phyloP scores from a whole-genome alignment of 2,113 vertebrate species.

The Bos indicus region DNA sequence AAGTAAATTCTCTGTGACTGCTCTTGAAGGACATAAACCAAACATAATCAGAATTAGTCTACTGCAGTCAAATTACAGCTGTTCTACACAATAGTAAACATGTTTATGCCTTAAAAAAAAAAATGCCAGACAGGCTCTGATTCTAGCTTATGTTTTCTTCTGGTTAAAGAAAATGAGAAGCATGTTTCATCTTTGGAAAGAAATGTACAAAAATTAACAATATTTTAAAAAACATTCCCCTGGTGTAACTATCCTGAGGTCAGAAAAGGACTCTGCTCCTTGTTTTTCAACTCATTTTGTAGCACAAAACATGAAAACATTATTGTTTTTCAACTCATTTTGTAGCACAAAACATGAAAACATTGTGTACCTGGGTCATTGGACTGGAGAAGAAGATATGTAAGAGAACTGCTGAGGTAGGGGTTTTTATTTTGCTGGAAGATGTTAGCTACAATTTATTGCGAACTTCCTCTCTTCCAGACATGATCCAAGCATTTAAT shows the following conservation, averaged over 20 bases:
- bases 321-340: background rate
- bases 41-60: slow-evolving; percentile 50
- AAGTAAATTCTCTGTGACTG: slow-evolving; percentile 32
- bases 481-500: background rate
- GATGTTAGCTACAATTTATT: background rate
- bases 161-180: background rate
- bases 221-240: background rate
- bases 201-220: background rate
- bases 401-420: background rate
- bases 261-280: background rate
- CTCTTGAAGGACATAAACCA: slow-evolving; percentile 39
- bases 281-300: background rate
- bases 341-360: background rate
- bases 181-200: background rate
- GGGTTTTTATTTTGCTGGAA: background rate
- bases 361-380: background rate
- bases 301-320: background rate
- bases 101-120: background rate
- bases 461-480: background rate
- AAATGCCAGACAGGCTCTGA: background rate
- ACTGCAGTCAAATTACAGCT: background rate
- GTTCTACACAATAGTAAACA: slow-evolving; percentile 43
- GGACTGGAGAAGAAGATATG: background rate
- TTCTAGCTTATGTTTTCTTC: slow-evolving; percentile 25
- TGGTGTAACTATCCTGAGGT: background rate